Evolutionary conservation across 2,797 vertebrate genomes (phyloP), one percentile per base, ranked within the genome.

Genomic region (Chromobotia macracanthus): DNA sequence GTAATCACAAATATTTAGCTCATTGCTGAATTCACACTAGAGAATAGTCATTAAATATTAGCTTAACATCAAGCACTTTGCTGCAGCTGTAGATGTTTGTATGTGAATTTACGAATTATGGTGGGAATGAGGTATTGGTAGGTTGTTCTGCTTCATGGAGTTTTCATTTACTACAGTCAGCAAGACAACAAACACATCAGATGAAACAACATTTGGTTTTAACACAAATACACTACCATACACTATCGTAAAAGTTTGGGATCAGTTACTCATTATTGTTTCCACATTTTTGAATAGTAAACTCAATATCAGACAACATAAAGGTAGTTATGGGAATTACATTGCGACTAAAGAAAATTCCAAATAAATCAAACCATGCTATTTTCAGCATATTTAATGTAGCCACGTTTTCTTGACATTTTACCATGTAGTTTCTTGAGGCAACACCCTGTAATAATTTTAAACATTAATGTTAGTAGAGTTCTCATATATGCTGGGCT

Each of bases 1-100:
- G 83, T 84, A 87, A 81, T 84, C 75, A 84, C 76, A 87, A 82
- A 84, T 78, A 76, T 85, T 81, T 50, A 83, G 72, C 85, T 84
- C 46, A 80, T 85, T 78, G 63, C 80, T 89, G 86, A 87, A 90
- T 87, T 90, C 84, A 87, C 83, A 84, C 83, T 83, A 87, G 67
- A 75, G 51, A n/a, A 77, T 75, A 51, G 67, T 48, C 84, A 70
- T 82, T 18, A n/a, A 79, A 35, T 53, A 64, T 67, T 82, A 87
- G 80, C 65, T 80, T 28, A 67, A 87, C 67, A 83, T 60, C 55
- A 70, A 86, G 72, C 76, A 23, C 65, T 21, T 80, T 65, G 76
- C 68, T 65, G 66, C n/a, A 68, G 75, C 55, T 51, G 48, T 44
- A 74, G 44, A 67, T 75, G 48, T 65, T 41, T 67, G 53, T 58